Evolutionary conservation across 2,888 invertebrate species (phyloP), one percentile per base, ranked within the genome.

Genomic region (Germaria angustata): DNA sequence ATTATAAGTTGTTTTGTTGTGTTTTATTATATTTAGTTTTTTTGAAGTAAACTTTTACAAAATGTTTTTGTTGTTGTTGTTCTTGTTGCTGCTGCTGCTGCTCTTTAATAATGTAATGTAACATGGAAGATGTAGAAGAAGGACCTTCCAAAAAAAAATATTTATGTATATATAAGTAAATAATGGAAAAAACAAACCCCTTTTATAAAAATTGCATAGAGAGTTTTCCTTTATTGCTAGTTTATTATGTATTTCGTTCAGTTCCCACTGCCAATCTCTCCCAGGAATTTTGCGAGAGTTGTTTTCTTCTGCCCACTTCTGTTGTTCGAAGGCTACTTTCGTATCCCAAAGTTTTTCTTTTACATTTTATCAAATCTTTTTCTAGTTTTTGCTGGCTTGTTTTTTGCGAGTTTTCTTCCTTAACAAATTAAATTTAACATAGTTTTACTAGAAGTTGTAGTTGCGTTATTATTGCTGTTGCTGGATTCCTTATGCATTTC

Each of bases 151-250:
- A 17, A 46, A 20, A 20, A 2, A 44, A 15, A n/a, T n/a, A n/a
- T n/a, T n/a, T n/a, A n/a, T n/a, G n/a, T n/a, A n/a, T n/a, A n/a
- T 1, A 49, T 3, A 22, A 51, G 46, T 36, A 9, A 17, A 17
- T 8, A 44, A 57, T 8, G 34, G 20, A 32, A 22, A 49, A 69
- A 63, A 20, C 1, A 49, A 81, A 82, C 73, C 75, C 86, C 85
- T 86, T 86, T 85, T 78, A 69, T n/a, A 78, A 69, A 78, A 79
- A 79, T 78, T 82, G 75, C 75, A 79, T 22, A 9, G 68, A 77
- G 53, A 44, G 46, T 73, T 77, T 71, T 46, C 39, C 20, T 41
- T 76, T 76, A 49, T 76, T 75, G 11, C 28, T 34, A 28, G 53
- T 80, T 68, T 57, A 53, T 66, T 63, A 63, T 73, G n/a, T n/a